Evolutionary conservation across 2,888 invertebrate species (phyloP).

Genomic region (Pristionchus entomophagus): DNA sequence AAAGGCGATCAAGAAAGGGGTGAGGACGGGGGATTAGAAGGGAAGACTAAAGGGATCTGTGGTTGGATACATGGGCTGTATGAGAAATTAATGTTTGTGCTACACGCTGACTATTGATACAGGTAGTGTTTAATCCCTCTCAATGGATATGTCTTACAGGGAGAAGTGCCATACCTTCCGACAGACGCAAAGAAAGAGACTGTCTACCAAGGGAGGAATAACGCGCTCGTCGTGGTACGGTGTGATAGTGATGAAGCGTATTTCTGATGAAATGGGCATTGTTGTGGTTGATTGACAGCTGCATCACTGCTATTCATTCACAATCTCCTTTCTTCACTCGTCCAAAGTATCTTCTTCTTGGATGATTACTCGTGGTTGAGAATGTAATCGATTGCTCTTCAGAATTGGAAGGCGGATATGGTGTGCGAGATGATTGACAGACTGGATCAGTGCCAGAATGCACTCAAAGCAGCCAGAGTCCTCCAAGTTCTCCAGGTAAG

Average conservation of each 20-base stretch:
- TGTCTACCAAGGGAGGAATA: not conserved
- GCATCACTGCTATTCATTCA: no score
- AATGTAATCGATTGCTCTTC: not conserved
- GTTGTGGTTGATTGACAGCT: no score
- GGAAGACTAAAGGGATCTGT: not conserved
- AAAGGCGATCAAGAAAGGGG: slow-evolving; percentile 5
- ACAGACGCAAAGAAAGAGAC: not conserved
- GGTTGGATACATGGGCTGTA: not conserved
- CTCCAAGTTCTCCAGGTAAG: slow-evolving; percentile 30
- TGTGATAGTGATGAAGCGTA: no score
- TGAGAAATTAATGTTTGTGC: no score
- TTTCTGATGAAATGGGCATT: no score
- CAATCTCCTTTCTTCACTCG: no score
- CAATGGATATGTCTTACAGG: no score
- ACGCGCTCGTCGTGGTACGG: no score
- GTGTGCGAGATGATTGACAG: slow-evolving; percentile 46
- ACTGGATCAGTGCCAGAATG: not conserved
- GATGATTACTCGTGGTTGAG: no score
- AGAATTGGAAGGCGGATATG: slow-evolving; percentile 37
- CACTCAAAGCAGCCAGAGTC: slow-evolving; percentile 41
- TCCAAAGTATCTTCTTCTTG: no score
- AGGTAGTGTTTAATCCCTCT: no score
- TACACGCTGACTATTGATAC: no score
- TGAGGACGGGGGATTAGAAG: not conserved
- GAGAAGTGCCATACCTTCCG: not conserved